Evolutionary conservation across 2,888 invertebrate species (phyloP).

Genomic region (Acrobasis consociella): DNA sequence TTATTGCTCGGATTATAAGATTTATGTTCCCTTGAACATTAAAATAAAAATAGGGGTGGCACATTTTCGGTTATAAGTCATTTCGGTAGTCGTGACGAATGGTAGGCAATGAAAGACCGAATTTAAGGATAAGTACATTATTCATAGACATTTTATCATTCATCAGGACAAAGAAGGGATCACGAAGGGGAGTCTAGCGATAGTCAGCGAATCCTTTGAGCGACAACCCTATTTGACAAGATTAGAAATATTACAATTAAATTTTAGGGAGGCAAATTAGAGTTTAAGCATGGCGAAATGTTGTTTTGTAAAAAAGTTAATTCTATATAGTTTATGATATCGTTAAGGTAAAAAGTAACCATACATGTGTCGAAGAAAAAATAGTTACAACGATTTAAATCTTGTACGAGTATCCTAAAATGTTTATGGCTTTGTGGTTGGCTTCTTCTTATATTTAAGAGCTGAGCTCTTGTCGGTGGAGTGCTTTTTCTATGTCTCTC

Average conservation of each 20-base stretch:
- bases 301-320: background rate
- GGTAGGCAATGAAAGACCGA: constrained; percentile 16
- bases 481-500: too few species aligned
- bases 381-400: too few species aligned
- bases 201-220: constrained; percentile 21
- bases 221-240: constrained; percentile 15
- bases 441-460: too few species aligned
- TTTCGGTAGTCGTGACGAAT: constrained; percentile 28
- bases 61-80: constrained; percentile 29
- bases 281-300: background rate
- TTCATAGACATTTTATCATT: constrained; percentile 27
- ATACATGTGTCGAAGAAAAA: too few species aligned
- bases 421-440: too few species aligned
- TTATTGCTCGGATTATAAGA: background rate
- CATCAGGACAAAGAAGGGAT: constrained; percentile 22
- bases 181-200: constrained; percentile 23
- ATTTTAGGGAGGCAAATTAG: constrained; percentile 2
- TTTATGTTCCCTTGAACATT: background rate
- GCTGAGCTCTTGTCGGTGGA: too few species aligned
- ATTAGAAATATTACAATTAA: constrained; percentile 17
- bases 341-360: too few species aligned
- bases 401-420: too few species aligned
- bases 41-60: constrained; percentile 10
- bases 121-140: constrained; percentile 32
- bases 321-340: background rate